Evolutionary conservation across 2,113 vertebrate genomes (phyloP).

Genomic region (Dissostichus mawsoni): DNA sequence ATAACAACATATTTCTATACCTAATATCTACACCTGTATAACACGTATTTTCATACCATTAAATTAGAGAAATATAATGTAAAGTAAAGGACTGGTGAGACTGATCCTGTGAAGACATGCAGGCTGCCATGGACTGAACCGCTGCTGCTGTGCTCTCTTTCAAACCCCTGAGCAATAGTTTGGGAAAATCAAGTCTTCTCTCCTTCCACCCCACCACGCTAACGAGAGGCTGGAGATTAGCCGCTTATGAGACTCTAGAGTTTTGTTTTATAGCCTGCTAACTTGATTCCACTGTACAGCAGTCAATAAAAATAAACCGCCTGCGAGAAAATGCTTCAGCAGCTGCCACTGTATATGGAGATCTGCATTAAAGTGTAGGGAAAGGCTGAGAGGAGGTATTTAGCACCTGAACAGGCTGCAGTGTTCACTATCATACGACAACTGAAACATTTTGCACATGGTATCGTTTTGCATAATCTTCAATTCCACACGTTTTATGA

Average conservation of each 20-base stretch:
- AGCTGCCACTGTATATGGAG: background rate
- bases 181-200: background rate
- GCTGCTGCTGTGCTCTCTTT: background rate
- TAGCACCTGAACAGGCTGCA: background rate
- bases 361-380: background rate
- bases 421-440: background rate
- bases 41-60: too few species aligned
- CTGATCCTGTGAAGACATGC: background rate
- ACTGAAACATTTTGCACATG: background rate
- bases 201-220: background rate
- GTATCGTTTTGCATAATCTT: background rate
- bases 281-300: background rate
- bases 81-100: background rate
- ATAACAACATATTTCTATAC: too few species aligned
- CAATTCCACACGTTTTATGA: background rate
- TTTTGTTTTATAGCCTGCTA: slow-evolving; percentile 20
- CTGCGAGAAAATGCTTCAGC: slow-evolving; percentile 6
- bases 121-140: background rate
- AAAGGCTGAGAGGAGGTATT: too few species aligned
- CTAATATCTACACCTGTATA: too few species aligned
- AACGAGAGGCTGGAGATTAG: background rate
- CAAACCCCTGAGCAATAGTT: background rate
- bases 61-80: too few species aligned
- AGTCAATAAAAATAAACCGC: slow-evolving; percentile 17
- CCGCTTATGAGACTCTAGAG: background rate